Evolutionary conservation across 2,888 invertebrate genomes (phyloP), one percentile per base, ranked within the genome.

Genomic region (Hyalella azteca): DNA sequence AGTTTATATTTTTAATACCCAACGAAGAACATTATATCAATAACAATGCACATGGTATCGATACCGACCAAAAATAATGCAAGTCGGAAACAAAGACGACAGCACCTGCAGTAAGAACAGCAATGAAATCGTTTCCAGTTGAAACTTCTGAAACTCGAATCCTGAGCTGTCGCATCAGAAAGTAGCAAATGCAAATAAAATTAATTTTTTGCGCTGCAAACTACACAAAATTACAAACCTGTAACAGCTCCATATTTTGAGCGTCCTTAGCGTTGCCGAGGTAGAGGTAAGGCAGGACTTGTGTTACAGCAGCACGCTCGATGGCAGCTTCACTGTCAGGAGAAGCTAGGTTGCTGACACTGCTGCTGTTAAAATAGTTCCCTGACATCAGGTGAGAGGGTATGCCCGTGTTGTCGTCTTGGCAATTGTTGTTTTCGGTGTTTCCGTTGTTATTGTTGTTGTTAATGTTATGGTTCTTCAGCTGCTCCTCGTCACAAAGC

Each of bases 251-350:
- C 81, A 92, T 89, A 88, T 94, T 93, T 75, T 92, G 91, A 49
- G 94, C 94, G 88, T 95, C 94, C 85, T 91, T 90, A 86, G 93
- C 93, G 89, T 94, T 95, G 86, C 95, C 95, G 86, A 95, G 91
- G 88, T 93, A 93, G 85, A 95, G 90, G 89, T 93, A 93, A 77
- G 94, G 94, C 86, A 95, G 90, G 78, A 95, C 93, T 87, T 93
- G 90, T 81, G 94, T 93, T 84, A 93, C 92, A 26, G 93, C 93
- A 87, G 93, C 93, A 85, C 91, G 91, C 89, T 94, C 93, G 86
- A 89, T 88, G 80, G 87, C 88, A 22, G 78, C 79, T 77, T 79
- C 83, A 54, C 77, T 78, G 77, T 81, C 78, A 2, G 82, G 81
- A 3, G 83, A 81, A 29, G 84, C 79, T n/a, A 77, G 60, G 45